Evolutionary conservation across 2,113 vertebrate species (phyloP), one percentile per base, ranked within the genome.

Genomic region (Pan paniscus): DNA sequence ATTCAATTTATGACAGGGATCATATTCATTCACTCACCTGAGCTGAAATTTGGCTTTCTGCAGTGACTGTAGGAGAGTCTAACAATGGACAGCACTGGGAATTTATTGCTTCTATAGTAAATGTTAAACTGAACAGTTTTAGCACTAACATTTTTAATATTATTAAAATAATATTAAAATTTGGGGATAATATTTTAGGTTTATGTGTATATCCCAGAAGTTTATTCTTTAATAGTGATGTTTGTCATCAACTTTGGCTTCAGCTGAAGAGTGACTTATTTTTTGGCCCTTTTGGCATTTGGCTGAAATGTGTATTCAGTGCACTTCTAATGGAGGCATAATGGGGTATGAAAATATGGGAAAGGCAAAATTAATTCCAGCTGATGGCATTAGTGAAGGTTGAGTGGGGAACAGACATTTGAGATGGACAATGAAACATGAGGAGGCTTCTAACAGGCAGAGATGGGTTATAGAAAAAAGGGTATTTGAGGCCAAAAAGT

Each of bases 201-300:
- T 87, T 89, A 85, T 89, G 52, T 91, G 55, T 90, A 18, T 48
- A 72, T 89, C 30, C 73, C 27, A 93, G 68, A 83, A 84, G 38
- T 88, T 87, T 50, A 48, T 72, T 93, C 23, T 96, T 93, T 90
- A n/a, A 61, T 82, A 78, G n/a, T 96, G 43, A 20, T 57, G 52
- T 55, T 88, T 95, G 43, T 83, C 38, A 95, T 67, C 61, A 50
- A 48, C 22, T 30, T 96, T 73, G 81, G 20, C 86, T 82, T 92
- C 75, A 35, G 35, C 30, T 73, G 48, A 95, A 88, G 48, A 30
- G 27, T 61, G 43, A 64, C 72, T 84, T 55, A 64, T 64, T 93
- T 96, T 83, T 93, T 11, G 20, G 32, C 16, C 68, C 30, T 88
- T 68, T 90, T 76, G 61, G 70, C 73, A 89, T 90, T 95, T 93